phyloP scores from a whole-genome alignment of 1,140 invertebrate genomes.

The Neodiprion pinetum region DNA sequence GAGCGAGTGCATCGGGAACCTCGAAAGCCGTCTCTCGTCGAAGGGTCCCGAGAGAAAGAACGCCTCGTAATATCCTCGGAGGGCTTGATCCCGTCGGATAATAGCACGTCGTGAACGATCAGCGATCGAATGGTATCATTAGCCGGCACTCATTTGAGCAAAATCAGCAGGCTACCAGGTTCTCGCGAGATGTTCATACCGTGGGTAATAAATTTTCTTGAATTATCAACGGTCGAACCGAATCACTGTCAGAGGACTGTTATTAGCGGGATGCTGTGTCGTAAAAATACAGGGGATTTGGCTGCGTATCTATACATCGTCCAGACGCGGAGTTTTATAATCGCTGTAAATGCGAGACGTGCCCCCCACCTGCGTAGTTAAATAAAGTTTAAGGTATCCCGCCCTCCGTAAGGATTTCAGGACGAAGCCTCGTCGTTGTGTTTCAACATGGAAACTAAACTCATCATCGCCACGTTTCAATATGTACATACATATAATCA shows the following conservation, averaged over 20 bases:
- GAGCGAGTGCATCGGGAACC: background rate
- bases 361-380: background rate
- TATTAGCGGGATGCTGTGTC: background rate
- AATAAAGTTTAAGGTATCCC: background rate
- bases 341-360: background rate
- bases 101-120: conserved; percentile 1
- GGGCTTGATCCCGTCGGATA: background rate
- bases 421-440: too few relatives aligned
- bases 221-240: conserved; percentile 7
- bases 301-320: background rate
- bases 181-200: background rate
- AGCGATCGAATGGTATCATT: conserved; percentile 1
- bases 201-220: conserved; percentile 1
- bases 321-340: background rate
- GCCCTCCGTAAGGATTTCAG: too few relatives aligned
- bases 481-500: too few relatives aligned
- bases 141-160: background rate
- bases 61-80: background rate
- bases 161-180: background rate
- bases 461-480: too few relatives aligned
- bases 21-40: too few relatives aligned
- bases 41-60: background rate
- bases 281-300: background rate
- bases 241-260: background rate
- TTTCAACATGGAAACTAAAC: too few relatives aligned